A percentile compares a stretch with the other conserved stretches of the same genome.
phyloP scores from a whole-genome alignment of 2,888 invertebrate genomes.

The Pandemis heparana region DNA sequence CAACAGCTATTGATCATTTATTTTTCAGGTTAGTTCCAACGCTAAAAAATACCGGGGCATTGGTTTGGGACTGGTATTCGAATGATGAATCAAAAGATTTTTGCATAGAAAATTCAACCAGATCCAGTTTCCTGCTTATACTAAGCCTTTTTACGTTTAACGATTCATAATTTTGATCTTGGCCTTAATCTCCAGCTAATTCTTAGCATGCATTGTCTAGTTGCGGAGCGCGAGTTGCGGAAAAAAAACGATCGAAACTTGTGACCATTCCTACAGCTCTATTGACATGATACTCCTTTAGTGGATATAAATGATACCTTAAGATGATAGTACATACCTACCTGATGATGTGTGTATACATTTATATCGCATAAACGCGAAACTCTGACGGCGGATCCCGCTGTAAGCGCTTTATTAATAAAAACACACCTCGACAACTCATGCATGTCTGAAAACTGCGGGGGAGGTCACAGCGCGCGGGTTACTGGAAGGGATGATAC shows the following conservation, averaged over 20 bases:
- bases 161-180: too few species aligned
- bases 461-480: background rate
- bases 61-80: too few species aligned
- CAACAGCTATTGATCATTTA: background rate
- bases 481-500: slow-evolving; percentile 19
- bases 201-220: too few species aligned
- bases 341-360: background rate
- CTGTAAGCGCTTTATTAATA: slow-evolving; percentile 77
- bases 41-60: background rate
- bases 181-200: too few species aligned
- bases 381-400: slow-evolving; percentile 36
- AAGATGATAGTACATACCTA: background rate
- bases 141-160: too few species aligned
- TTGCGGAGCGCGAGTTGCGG: too few species aligned
- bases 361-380: slow-evolving; percentile 3
- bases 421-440: slow-evolving; percentile 71
- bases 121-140: too few species aligned
- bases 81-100: too few species aligned
- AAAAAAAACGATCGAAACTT: too few species aligned
- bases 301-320: background rate
- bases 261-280: too few species aligned
- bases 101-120: too few species aligned
- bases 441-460: slow-evolving; percentile 40
- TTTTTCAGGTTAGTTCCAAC: background rate
- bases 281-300: background rate